These are phyloP conservation scores for Phragmatobia fuliginosa DNA, from an alignment of 2,888 invertebrate genomes.

Conservation along the genomic window DNA sequence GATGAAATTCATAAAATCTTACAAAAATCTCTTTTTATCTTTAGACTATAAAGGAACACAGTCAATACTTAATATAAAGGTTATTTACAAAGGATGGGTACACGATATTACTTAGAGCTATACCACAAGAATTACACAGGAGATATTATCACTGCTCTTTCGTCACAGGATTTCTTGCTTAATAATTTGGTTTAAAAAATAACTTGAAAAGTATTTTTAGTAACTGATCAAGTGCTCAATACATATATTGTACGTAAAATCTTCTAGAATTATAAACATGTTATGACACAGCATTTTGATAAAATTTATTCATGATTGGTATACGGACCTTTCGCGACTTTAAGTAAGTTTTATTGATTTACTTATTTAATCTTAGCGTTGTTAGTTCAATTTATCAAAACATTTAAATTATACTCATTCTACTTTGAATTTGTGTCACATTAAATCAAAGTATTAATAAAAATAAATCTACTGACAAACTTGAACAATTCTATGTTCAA, in stretches of 20 bases:
- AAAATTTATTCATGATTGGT: background rate
- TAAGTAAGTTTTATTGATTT: background rate
- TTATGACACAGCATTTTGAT: no score
- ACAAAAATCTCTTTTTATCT: conserved; percentile 55
- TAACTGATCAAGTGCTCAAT: background rate
- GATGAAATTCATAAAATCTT: conserved; percentile 57
- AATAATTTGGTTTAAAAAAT: background rate
- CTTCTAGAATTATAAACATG: no score
- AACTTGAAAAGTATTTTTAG: background rate
- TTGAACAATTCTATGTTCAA: background rate
- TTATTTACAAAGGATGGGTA: conserved; percentile 70
- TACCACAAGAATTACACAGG: conserved; percentile 21
- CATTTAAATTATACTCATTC: no score
- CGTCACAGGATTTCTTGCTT: background rate
- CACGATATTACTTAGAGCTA: conserved; percentile 18
- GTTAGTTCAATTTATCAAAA: no score
- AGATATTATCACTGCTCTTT: background rate
- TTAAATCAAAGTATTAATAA: background rate
- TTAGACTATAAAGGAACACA: conserved; percentile 71
- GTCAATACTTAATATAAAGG: conserved; percentile 54
- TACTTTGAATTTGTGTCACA: background rate
- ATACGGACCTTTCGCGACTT: background rate
- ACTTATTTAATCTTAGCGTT: background rate
- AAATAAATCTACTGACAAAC: background rate
- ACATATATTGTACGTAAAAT: background rate